These are phyloP conservation scores for Synaphobranchus kaupii DNA, from an alignment of 2,797 vertebrate species.

Conservation along the genomic window DNA sequence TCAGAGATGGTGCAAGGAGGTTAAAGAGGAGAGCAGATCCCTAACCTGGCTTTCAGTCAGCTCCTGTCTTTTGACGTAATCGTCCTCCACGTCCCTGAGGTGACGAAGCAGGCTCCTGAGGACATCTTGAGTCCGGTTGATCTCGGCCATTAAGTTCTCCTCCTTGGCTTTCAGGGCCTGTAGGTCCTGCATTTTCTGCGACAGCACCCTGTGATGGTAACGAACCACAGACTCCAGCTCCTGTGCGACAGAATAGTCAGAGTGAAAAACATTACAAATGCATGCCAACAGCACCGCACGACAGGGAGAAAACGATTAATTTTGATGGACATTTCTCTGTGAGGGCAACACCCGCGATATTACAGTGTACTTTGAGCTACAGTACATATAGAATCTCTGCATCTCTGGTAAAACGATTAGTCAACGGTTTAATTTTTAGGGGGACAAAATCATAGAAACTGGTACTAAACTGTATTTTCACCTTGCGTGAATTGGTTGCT, in stretches of 20 bases:
- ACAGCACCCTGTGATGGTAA: constrained; percentile 72
- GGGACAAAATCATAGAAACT: background rate
- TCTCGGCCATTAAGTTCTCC: constrained; percentile 69
- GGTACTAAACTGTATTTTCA: background rate
- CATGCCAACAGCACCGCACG: constrained; percentile 19
- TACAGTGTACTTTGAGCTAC: constrained; percentile 4
- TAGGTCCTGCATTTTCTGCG: constrained; percentile 74
- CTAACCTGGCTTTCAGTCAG: constrained; percentile 78
- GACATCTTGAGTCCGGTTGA: constrained; percentile 69
- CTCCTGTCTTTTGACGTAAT: constrained; percentile 77
- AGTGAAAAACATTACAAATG: background rate
- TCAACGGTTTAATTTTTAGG: background rate
- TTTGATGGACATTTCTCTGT: background rate
- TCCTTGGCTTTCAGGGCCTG: constrained; percentile 71
- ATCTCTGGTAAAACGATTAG: background rate
- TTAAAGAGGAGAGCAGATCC: background rate
- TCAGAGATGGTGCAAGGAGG: background rate
- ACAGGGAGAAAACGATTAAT: background rate
- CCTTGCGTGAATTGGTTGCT: background rate
- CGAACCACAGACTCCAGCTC: constrained; percentile 77
- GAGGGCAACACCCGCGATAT: background rate
- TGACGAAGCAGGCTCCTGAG: constrained; percentile 69
- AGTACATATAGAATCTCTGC: background rate
- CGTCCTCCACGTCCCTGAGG: constrained; percentile 75
- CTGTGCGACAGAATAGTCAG: constrained; percentile 58